A percentile compares a stretch with the other conserved stretches of the same genome.
Conservation (phyloP, 2,113 vertebrate genomes). For the Corapipo altera region DNA sequence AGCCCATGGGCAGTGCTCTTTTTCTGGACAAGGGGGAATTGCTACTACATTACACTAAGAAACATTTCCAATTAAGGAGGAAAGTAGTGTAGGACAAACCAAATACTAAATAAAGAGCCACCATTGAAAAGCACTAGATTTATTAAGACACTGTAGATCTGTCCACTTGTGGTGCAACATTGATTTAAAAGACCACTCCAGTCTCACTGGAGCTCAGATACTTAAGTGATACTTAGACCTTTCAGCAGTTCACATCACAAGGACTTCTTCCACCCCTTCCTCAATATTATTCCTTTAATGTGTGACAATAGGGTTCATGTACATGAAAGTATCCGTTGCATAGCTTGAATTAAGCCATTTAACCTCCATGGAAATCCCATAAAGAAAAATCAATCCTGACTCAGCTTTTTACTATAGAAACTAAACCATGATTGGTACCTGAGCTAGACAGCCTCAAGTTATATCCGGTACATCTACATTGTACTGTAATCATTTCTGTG, state of each 20-base stretch:
- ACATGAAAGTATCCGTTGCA: neutral
- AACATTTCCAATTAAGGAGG: neutral
- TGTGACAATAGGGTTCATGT: neutral
- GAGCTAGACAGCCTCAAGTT: neutral
- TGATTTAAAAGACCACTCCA: neutral
- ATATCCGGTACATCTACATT: neutral
- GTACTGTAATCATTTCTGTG: neutral
- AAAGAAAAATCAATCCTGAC: neutral
- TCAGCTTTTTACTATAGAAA: neutral
- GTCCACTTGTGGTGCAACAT: neutral
- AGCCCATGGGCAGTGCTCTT: neutral
- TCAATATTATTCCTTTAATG: neutral
- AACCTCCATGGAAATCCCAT: neutral
- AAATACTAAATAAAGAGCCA: neutral
- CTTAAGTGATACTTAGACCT: neutral
- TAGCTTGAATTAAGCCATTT: neutral
- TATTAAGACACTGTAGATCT: neutral
- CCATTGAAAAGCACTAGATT: neutral
- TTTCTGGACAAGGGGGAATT: neutral
- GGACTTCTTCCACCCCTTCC: neutral
- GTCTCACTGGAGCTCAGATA: neutral
- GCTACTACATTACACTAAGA: neutral
- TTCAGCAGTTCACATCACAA: neutral
- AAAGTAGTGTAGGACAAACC: neutral
- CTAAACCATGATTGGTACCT: neutral